Evolutionary conservation across 2,797 vertebrate genomes (phyloP).

Genomic region (Clarias fuscus): DNA sequence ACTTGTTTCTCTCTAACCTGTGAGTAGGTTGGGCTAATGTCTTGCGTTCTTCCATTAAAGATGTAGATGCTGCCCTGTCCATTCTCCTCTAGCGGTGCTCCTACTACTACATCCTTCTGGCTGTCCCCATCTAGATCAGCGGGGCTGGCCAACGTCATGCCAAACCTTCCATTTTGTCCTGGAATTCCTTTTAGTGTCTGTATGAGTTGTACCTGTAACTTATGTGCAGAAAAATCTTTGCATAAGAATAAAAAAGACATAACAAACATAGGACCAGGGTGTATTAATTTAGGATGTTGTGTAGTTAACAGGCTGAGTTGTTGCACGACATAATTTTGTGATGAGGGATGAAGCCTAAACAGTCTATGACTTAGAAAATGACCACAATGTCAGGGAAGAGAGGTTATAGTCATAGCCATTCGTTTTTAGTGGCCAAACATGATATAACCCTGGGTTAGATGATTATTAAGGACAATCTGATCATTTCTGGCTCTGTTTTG

Average conservation of each 20-base stretch:
- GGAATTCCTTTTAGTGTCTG: slow-evolving; percentile 58
- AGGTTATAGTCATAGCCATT: too few relatives aligned
- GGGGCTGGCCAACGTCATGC: slow-evolving; percentile 69
- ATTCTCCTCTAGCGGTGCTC: slow-evolving; percentile 76
- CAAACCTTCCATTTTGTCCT: slow-evolving; percentile 69
- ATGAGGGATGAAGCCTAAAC: too few relatives aligned
- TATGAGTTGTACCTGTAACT: not conserved
- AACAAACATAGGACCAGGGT: not conserved
- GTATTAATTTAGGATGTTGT: not conserved
- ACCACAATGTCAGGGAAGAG: too few relatives aligned
- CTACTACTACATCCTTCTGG: slow-evolving; percentile 71
- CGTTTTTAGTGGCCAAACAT: too few relatives aligned
- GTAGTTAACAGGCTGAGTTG: not conserved
- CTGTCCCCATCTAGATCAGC: slow-evolving; percentile 72
- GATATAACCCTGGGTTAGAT: too few relatives aligned
- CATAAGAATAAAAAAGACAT: too few relatives aligned
- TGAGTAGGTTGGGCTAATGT: slow-evolving; percentile 61
- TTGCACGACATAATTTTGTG: too few relatives aligned
- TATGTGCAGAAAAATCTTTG: not conserved
- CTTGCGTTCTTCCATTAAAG: slow-evolving; percentile 62
- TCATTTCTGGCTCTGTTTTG: too few relatives aligned
- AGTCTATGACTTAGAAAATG: too few relatives aligned
- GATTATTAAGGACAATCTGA: too few relatives aligned
- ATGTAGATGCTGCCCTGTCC: slow-evolving; percentile 76
- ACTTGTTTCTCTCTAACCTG: slow-evolving; percentile 63